These are phyloP conservation scores for Oryzias dopingdopingensis DNA, from an alignment of 2,797 vertebrate genomes.

Conservation along the genomic window DNA sequence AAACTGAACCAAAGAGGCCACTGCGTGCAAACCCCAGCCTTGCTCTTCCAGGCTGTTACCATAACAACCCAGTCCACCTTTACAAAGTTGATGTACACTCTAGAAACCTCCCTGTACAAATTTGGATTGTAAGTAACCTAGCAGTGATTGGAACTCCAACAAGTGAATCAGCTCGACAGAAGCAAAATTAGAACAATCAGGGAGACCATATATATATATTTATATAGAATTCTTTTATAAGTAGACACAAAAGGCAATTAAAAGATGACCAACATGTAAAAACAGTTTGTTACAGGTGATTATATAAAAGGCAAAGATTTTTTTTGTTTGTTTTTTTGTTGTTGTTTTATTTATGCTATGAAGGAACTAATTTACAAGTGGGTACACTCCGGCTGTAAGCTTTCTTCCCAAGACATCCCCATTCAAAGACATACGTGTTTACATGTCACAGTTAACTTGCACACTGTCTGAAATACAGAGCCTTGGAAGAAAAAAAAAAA, in stretches of 20 bases:
- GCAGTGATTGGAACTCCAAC: slow-evolving; percentile 66
- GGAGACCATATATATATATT: slow-evolving; percentile 76
- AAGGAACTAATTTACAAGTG: slow-evolving; percentile 81
- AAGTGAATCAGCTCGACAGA: slow-evolving; percentile 66
- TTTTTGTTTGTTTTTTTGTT: slow-evolving; percentile 43
- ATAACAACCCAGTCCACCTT: slow-evolving; percentile 50
- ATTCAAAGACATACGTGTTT: slow-evolving; percentile 58
- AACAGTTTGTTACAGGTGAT: slow-evolving; percentile 81
- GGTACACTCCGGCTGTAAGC: slow-evolving; percentile 69
- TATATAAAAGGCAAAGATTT: slow-evolving; percentile 82
- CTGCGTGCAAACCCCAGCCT: slow-evolving; percentile 30
- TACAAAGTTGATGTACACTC: slow-evolving; percentile 58
- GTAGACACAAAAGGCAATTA: slow-evolving; percentile 83
- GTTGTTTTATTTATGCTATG: slow-evolving; percentile 74
- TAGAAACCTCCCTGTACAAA: slow-evolving; percentile 63
- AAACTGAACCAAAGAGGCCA: slow-evolving; percentile 47
- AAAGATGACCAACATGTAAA: slow-evolving; percentile 83
- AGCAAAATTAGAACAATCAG: slow-evolving; percentile 70
- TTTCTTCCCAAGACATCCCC: slow-evolving; percentile 57
- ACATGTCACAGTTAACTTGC: slow-evolving; percentile 64
- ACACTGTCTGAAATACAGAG: slow-evolving; percentile 72
- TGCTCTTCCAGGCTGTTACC: slow-evolving; percentile 41
- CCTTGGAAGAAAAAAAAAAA: slow-evolving; percentile 50
- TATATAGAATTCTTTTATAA: slow-evolving; percentile 75
- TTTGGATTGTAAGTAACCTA: slow-evolving; percentile 53